These are phyloP conservation scores for Phymatocera aterrima DNA, from an alignment of 2,888 invertebrate genomes.

Conservation along the genomic window DNA sequence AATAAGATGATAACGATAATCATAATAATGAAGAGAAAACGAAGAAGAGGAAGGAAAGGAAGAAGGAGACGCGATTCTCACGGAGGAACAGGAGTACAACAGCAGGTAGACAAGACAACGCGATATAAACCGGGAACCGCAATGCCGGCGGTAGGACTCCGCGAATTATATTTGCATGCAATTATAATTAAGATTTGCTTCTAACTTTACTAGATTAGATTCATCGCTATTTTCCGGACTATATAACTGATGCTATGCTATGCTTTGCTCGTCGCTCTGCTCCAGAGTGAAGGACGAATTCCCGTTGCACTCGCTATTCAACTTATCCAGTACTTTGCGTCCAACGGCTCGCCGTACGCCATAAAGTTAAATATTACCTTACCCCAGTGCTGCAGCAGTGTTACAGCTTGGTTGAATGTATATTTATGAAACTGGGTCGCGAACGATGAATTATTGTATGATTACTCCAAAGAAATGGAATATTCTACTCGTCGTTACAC, in stretches of 20 bases:
- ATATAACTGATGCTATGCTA: not conserved
- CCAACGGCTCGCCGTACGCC: not conserved
- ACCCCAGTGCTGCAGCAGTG: not conserved
- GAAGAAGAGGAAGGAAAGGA: not conserved
- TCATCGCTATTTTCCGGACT: conserved; percentile 17
- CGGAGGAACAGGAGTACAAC: not conserved
- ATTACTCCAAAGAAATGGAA: too few relatives aligned
- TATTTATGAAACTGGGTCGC: too few relatives aligned
- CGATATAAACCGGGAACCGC: too few relatives aligned
- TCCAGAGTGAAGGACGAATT: conserved; percentile 24
- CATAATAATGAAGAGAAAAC: too few relatives aligned
- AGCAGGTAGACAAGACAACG: not conserved
- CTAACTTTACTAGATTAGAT: conserved; percentile 29
- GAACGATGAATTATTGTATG: too few relatives aligned
- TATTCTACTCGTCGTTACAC: too few relatives aligned
- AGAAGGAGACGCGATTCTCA: conserved; percentile 9
- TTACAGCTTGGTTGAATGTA: not conserved
- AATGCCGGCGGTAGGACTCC: not conserved
- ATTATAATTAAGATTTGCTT: conserved; percentile 36
- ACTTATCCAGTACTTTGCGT: not conserved
- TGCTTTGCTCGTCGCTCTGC: too few relatives aligned
- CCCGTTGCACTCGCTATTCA: conserved; percentile 16
- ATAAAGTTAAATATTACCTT: not conserved
- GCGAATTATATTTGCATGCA: conserved; percentile 35
- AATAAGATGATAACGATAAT: not conserved